These are phyloP conservation scores for Aviceda subcristata DNA, from an alignment of 2,113 vertebrate species.

Conservation along the genomic window DNA sequence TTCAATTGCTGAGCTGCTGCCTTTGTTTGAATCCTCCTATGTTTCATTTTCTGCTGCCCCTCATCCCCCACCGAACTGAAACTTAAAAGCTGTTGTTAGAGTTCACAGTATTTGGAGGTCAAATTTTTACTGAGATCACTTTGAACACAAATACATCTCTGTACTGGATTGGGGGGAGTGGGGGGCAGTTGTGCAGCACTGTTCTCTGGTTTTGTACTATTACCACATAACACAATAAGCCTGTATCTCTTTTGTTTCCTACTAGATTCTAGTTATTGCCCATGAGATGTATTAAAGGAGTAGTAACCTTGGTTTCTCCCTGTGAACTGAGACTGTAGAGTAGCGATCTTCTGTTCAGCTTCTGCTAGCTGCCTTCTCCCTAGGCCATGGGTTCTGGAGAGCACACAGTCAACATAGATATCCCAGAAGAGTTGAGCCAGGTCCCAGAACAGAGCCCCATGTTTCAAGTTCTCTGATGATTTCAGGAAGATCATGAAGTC, in stretches of 20 bases:
- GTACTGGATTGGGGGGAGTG: background rate
- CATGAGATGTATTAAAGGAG: background rate
- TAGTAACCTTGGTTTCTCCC: conserved; percentile 68
- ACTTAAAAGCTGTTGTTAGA: background rate
- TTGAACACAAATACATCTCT: background rate
- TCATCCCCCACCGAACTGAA: background rate
- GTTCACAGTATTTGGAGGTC: background rate
- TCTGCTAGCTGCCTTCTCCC: conserved; percentile 80
- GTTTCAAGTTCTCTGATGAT: conserved; percentile 87
- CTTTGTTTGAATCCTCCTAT: background rate
- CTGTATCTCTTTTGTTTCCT: background rate
- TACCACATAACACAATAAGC: background rate
- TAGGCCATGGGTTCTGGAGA: conserved; percentile 90
- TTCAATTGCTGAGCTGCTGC: background rate
- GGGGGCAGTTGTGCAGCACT: background rate
- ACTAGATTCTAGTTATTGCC: background rate
- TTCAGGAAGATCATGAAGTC: conserved; percentile 91
- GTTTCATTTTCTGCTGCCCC: background rate
- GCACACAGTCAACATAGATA: conserved; percentile 91
- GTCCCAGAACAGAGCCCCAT: conserved; percentile 91
- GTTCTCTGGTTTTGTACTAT: background rate
- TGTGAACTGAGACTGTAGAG: conserved; percentile 57
- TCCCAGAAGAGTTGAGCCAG: conserved; percentile 95
- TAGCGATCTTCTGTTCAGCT: conserved; percentile 48
- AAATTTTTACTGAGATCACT: background rate